phyloP scores from a whole-genome alignment of 2,113 vertebrate species.

The Sula dactylatra region DNA sequence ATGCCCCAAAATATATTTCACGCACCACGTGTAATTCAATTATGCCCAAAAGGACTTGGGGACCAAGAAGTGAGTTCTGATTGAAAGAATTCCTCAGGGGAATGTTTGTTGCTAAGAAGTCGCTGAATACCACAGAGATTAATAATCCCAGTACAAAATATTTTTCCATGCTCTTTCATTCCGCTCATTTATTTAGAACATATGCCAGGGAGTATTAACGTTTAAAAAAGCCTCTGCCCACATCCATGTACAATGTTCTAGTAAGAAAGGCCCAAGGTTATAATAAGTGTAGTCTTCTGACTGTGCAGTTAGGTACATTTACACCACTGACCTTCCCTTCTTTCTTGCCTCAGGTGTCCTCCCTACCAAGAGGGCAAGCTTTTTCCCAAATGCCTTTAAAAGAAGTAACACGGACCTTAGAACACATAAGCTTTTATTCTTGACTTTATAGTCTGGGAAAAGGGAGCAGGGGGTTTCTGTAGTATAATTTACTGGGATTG shows the following conservation, averaged over 20 bases:
- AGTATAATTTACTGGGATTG: neutral
- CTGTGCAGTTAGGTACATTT: neutral
- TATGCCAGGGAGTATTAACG: constrained; percentile 27
- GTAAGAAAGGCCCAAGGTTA: neutral
- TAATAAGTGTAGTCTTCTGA: neutral
- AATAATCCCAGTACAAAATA: constrained; percentile 45
- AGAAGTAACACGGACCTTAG: neutral
- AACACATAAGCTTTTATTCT: neutral
- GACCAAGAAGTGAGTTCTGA: constrained; percentile 19
- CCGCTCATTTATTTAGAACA: constrained; percentile 22
- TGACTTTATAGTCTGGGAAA: neutral
- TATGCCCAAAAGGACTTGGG: neutral
- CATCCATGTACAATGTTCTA: neutral
- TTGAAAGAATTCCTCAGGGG: constrained; percentile 28
- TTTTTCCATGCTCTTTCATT: constrained; percentile 44
- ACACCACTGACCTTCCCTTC: neutral
- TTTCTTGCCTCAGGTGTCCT: neutral
- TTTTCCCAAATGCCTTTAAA: neutral
- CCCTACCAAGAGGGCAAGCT: neutral
- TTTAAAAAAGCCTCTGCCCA: constrained; percentile 33
- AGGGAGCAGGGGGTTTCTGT: neutral
- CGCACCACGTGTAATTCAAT: constrained; percentile 1
- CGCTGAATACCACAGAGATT: constrained; percentile 37
- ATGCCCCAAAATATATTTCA: constrained; percentile 43
- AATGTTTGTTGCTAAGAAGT: constrained; percentile 36